Evolutionary conservation across 2,797 vertebrate species (phyloP).

Genomic region (Sparidentex hasta): DNA sequence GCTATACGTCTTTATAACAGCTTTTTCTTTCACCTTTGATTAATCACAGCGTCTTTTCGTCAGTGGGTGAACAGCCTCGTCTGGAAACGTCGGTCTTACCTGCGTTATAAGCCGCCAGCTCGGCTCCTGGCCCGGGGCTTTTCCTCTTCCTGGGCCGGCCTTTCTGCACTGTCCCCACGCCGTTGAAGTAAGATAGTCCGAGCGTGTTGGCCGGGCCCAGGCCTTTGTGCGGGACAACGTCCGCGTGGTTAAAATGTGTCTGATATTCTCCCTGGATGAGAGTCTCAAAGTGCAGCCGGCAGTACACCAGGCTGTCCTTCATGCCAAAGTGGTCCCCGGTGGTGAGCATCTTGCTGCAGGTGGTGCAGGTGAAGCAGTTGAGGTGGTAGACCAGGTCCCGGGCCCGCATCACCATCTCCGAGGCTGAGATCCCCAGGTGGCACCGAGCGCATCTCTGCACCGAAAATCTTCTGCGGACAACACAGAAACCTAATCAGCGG

Average conservation of each 20-base stretch:
- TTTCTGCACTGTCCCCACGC: conserved; percentile 97
- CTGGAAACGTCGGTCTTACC: conserved; percentile 84
- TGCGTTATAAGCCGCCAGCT: conserved; percentile 97
- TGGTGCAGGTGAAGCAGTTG: conserved; percentile 98
- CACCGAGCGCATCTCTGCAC: conserved; percentile 98
- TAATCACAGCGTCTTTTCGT: too few relatives aligned
- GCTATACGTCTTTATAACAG: neutral
- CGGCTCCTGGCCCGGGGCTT: conserved; percentile 94
- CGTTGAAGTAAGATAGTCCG: conserved; percentile 98
- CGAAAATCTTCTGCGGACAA: conserved; percentile 95
- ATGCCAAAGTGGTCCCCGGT: conserved; percentile 99
- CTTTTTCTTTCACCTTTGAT: neutral
- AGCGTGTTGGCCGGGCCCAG: conserved; percentile 91
- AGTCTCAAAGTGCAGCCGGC: conserved; percentile 98
- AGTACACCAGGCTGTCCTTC: conserved; percentile 99
- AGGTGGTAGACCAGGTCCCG: conserved; percentile 98
- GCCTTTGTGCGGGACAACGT: conserved; percentile 94
- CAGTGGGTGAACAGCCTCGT: neutral
- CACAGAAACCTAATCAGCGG: conserved; percentile 73
- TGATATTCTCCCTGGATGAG: conserved; percentile 98
- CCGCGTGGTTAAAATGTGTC: conserved; percentile 95
- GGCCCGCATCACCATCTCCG: conserved; percentile 99
- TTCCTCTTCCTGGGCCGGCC: conserved; percentile 97
- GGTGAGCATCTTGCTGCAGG: conserved; percentile 98
- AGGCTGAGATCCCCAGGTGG: conserved; percentile 98